A percentile compares a stretch with the other conserved stretches of the same genome.
phyloP scores from a whole-genome alignment of 1,140 invertebrate genomes.

The Macrobrachium rosenbergii region DNA sequence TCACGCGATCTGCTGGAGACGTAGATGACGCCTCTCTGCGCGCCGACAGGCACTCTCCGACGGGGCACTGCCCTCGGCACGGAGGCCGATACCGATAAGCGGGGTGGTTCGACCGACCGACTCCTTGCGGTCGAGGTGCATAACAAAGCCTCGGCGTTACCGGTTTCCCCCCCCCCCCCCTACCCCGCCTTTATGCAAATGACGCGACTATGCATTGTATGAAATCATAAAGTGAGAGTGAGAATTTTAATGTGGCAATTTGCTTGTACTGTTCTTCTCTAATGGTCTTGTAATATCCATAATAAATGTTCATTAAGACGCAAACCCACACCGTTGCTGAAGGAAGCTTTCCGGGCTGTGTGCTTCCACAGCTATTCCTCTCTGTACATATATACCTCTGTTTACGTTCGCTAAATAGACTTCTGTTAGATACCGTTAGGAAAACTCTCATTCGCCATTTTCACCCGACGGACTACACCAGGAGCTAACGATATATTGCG shows the following conservation, averaged over 20 bases:
- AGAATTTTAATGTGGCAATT: slow-evolving; percentile 40
- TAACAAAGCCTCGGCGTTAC: slow-evolving; percentile 16
- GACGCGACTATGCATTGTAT: slow-evolving; percentile 24
- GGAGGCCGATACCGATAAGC: background rate
- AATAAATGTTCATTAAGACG: slow-evolving; percentile 54
- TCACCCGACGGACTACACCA: no score
- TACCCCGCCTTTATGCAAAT: slow-evolving; percentile 34
- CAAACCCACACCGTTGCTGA: slow-evolving; percentile 9
- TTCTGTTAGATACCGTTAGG: no score
- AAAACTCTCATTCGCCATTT: no score
- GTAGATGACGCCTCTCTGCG: background rate
- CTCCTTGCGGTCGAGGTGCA: slow-evolving; percentile 18
- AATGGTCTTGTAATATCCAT: slow-evolving; percentile 49
- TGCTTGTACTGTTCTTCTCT: slow-evolving; percentile 39
- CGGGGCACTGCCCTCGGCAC: no score
- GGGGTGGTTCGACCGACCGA: background rate
- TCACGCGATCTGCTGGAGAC: background rate
- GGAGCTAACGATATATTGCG: no score
- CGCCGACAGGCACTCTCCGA: background rate
- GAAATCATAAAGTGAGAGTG: slow-evolving; percentile 43
- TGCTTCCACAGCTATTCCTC: no score
- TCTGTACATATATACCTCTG: background rate
- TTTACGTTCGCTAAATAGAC: no score
- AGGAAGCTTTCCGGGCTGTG: no score
- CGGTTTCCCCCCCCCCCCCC: no score